Percentiles rank a stretch among this genome's conserved stretches.
Conservation (phyloP, 2,113 vertebrate species). For the Chaetodon trifascialis region DNA sequence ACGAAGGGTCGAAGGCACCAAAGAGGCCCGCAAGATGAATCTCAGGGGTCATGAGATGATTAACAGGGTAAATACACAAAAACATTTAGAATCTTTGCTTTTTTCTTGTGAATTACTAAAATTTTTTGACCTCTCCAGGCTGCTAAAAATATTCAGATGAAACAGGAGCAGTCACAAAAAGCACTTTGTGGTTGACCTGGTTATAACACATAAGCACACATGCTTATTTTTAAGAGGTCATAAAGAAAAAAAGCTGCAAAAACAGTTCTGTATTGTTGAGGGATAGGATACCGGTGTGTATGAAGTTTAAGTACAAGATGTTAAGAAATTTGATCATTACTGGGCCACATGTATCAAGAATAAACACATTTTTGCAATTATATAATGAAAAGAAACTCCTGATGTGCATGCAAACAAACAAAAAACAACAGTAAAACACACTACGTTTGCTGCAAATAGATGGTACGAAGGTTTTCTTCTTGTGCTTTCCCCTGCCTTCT, state of each 20-base stretch:
- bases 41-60: slow-evolving; percentile 28
- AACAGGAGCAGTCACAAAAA: neutral
- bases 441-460: slow-evolving; percentile 12
- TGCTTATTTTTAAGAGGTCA: neutral
- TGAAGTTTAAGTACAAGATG: neutral
- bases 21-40: neutral
- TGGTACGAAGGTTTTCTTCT: slow-evolving; percentile 8
- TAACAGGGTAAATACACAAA: neutral
- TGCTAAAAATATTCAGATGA: slow-evolving; percentile 11
- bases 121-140: slow-evolving; percentile 7
- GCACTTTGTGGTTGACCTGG: neutral
- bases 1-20: neutral
- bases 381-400: neutral
- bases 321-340: neutral
- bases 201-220: neutral
- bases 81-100: neutral
- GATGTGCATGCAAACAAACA: neutral
- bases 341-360: neutral
- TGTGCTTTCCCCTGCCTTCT: slow-evolving; percentile 12
- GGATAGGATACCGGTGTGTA: neutral
- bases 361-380: neutral
- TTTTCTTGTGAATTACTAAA: neutral
- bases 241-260: neutral
- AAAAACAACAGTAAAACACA: neutral
- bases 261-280: neutral